Evolutionary conservation across 2,113 vertebrate species (phyloP).

Genomic region (Notechis scutatus): DNA sequence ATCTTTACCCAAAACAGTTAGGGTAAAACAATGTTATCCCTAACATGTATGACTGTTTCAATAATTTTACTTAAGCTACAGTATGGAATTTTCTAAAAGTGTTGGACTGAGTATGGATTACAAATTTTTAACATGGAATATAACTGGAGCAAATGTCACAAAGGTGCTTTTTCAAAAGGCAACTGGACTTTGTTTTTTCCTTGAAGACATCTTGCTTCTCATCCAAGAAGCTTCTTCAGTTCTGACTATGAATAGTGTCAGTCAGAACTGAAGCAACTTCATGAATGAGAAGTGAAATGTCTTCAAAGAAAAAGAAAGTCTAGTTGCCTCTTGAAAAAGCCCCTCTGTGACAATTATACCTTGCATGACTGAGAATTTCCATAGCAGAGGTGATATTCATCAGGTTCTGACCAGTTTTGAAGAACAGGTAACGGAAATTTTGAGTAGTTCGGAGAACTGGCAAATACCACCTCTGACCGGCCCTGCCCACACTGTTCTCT

Average conservation of each 20-base stretch:
- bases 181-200: not conserved
- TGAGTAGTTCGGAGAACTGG: too few relatives aligned
- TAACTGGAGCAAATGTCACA: not conserved
- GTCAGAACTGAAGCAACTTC: too few relatives aligned
- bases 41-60: not conserved
- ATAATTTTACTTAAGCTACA: not conserved
- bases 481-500: too few relatives aligned
- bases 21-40: too few relatives aligned
- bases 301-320: not conserved
- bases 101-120: not conserved
- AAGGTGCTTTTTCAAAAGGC: not conserved
- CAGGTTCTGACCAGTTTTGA: too few relatives aligned
- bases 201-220: not conserved
- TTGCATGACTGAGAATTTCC: too few relatives aligned
- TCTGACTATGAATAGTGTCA: not conserved
- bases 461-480: too few relatives aligned
- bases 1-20: too few relatives aligned
- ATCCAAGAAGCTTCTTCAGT: not conserved
- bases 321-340: too few relatives aligned
- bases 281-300: not conserved
- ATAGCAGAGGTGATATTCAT: not conserved
- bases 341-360: too few relatives aligned
- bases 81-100: not conserved
- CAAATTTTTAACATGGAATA: not conserved
- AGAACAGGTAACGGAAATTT: too few relatives aligned